These are phyloP conservation scores for Drosophila setifemur DNA, from an alignment of 1,140 invertebrate species.

Conservation along the genomic window DNA sequence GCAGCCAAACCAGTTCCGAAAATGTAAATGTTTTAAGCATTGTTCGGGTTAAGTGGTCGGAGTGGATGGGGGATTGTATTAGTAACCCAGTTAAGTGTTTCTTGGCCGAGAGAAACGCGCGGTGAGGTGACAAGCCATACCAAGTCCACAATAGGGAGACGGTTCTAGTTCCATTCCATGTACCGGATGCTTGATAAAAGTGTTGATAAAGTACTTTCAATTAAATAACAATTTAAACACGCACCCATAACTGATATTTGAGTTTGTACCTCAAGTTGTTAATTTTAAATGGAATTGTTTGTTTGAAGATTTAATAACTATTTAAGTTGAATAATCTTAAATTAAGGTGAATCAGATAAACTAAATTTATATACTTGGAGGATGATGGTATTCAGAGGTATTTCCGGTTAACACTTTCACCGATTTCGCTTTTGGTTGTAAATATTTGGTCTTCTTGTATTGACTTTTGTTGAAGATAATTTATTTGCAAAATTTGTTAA, in stretches of 20 bases:
- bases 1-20: slow-evolving; percentile 46
- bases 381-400: too few species aligned
- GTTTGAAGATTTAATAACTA: too few species aligned
- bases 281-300: background rate
- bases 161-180: slow-evolving; percentile 1
- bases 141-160: background rate
- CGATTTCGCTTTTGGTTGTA: too few species aligned
- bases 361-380: too few species aligned
- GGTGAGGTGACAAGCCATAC: background rate
- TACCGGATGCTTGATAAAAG: background rate
- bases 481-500: too few species aligned
- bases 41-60: slow-evolving; percentile 11
- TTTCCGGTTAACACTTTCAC: too few species aligned
- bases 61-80: slow-evolving; percentile 14
- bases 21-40: slow-evolving; percentile 60
- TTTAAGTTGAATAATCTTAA: too few species aligned
- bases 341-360: too few species aligned
- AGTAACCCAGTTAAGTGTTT: slow-evolving; percentile 63
- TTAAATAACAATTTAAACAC: background rate
- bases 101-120: slow-evolving; percentile 56
- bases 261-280: too few species aligned
- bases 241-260: too few species aligned
- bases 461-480: too few species aligned
- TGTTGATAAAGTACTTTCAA: background rate
- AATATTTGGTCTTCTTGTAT: too few species aligned